Percentiles rank a stretch among this genome's conserved stretches.
Evolutionary conservation across 2,113 vertebrate species (phyloP).

Genomic region (Elgaria multicarinata): DNA sequence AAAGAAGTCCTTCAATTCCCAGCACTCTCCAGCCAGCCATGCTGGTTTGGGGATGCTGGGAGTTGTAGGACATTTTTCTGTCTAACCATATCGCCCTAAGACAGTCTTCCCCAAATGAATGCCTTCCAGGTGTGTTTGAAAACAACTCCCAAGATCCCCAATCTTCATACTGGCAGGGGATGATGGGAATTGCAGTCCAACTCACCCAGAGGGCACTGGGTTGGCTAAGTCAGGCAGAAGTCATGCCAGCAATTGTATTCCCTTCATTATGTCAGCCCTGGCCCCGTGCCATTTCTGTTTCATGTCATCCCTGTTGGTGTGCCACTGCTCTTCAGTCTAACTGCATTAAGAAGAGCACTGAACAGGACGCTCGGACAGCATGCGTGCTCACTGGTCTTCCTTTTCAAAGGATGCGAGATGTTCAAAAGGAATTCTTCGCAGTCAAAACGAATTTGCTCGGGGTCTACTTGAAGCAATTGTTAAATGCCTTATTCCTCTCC

Average conservation of each 20-base stretch:
- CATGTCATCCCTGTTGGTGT: not conserved
- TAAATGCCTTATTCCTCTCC: not conserved
- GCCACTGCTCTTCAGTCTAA: not conserved
- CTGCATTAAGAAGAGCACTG: not conserved
- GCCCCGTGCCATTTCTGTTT: not conserved
- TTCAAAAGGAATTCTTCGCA: conserved; percentile 4
- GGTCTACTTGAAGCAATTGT: not conserved
- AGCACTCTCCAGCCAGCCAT: too few relatives aligned
- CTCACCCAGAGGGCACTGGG: not conserved
- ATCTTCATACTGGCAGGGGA: too few relatives aligned
- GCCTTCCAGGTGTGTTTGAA: not conserved
- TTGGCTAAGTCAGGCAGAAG: not conserved
- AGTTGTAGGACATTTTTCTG: too few relatives aligned
- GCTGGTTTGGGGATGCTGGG: too few relatives aligned
- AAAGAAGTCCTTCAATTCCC: too few relatives aligned
- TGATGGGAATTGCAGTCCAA: too few relatives aligned
- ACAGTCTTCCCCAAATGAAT: not conserved
- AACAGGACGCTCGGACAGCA: not conserved
- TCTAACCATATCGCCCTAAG: too few relatives aligned
- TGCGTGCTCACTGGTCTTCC: not conserved
- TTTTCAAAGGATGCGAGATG: not conserved
- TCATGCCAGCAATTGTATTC: not conserved
- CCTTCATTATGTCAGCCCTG: too few relatives aligned
- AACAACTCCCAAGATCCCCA: not conserved
- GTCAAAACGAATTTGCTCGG: conserved; percentile 15